These are phyloP conservation scores for Rhinopithecus roxellana DNA, from an alignment of 2,113 vertebrate genomes.

Conservation along the genomic window DNA sequence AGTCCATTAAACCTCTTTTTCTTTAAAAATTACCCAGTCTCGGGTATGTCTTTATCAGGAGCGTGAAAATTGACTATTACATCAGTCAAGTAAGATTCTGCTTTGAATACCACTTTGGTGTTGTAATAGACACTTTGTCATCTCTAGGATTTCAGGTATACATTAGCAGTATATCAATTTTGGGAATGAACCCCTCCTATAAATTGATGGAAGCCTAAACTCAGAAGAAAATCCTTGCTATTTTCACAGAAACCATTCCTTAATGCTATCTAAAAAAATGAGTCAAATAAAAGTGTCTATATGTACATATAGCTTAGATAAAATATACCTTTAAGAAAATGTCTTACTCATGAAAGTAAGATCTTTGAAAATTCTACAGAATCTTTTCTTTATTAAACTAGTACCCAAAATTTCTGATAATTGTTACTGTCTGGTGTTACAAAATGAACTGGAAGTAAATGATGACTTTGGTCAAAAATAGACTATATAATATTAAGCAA, in stretches of 20 bases:
- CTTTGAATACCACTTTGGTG: neutral
- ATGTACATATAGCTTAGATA: neutral
- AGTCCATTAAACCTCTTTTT: too few species aligned
- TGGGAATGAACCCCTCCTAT: neutral
- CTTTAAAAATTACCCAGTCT: too few species aligned
- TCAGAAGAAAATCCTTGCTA: neutral
- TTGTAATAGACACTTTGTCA: neutral
- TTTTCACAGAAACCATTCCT: neutral
- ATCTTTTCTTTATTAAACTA: neutral
- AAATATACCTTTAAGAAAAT: neutral
- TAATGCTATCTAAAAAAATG: neutral
- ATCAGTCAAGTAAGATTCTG: neutral
- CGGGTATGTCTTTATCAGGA: too few species aligned
- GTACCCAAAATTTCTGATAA: neutral
- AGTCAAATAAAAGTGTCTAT: neutral
- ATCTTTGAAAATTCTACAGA: neutral
- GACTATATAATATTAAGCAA: neutral
- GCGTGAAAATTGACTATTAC: too few species aligned
- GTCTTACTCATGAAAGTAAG: neutral
- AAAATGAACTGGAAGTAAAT: neutral
- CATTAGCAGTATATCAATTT: neutral
- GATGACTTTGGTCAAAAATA: neutral
- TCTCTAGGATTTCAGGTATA: neutral
- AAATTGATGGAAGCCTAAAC: neutral
- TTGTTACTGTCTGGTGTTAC: neutral